Percentiles rank a stretch among this genome's conserved stretches.
Evolutionary conservation across 35 echinoderm and acorn worm species (phyloP).

Genomic region (Amphiura filiformis): DNA sequence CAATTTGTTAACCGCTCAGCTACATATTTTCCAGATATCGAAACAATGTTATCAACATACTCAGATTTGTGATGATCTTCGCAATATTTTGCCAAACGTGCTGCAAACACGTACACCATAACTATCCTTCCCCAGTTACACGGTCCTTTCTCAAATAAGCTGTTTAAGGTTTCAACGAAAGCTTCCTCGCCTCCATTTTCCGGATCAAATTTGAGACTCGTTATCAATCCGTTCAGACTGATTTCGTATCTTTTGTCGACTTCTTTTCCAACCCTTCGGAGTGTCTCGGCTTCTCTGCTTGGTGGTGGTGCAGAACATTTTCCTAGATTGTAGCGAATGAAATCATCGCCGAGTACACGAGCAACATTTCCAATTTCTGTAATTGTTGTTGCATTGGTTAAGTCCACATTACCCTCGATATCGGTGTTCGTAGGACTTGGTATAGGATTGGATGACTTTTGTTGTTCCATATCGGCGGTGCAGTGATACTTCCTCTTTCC

Average conservation of each 20-base stretch:
- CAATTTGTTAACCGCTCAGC: constrained; percentile 54
- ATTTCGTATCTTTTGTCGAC: constrained; percentile 92
- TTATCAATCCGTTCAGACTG: constrained; percentile 79
- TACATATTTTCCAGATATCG: constrained; percentile 87
- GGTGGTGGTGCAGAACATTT: constrained; percentile 18
- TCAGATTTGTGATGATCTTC: constrained; percentile 58
- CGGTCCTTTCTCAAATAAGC: constrained; percentile 97
- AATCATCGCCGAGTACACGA: constrained; percentile 62
- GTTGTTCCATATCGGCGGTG: not conserved
- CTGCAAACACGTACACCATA: constrained; percentile 97
- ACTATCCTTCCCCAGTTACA: constrained; percentile 94
- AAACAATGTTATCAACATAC: constrained; percentile 62
- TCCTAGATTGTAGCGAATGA: constrained; percentile 74
- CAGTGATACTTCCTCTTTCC: not conserved
- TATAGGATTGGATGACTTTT: not conserved
- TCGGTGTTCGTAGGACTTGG: not conserved
- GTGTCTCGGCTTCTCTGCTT: constrained; percentile 65
- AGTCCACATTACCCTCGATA: not conserved
- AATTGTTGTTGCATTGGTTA: not conserved
- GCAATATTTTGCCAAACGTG: constrained; percentile 94
- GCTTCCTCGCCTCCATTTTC: constrained; percentile 53
- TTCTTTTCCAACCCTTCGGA: constrained; percentile 92
- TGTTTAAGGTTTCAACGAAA: constrained; percentile 77
- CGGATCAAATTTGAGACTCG: constrained; percentile 84
- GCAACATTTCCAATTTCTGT: constrained; percentile 31